Conservation (phyloP, 2,888 invertebrate genomes). For the Drosophila kambysellisi region DNA sequence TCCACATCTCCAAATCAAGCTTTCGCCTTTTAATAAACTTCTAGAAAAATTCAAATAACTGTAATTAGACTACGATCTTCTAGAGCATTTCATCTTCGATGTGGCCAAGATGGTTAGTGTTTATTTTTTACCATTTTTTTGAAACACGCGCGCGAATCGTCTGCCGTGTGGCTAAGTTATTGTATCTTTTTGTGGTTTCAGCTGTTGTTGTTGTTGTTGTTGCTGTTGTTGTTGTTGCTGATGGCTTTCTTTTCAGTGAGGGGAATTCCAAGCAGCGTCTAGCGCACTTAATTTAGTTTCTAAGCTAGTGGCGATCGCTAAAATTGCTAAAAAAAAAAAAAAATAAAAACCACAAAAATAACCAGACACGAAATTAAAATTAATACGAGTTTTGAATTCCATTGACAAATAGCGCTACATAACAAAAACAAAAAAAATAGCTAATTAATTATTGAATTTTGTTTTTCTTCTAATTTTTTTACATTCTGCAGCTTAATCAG, state of each 20-base stretch:
- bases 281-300: constrained; percentile 41
- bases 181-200: constrained; percentile 24
- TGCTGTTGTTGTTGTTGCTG: constrained; percentile 26
- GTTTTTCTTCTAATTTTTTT: constrained; percentile 6
- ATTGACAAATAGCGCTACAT: constrained; percentile 61
- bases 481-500: constrained; percentile 8
- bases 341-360: neutral
- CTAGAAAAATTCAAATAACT: neutral
- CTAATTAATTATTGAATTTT: neutral
- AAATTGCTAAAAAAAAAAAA: constrained; percentile 11
- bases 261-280: constrained; percentile 72
- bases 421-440: constrained; percentile 13
- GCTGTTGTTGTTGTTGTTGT: constrained; percentile 29
- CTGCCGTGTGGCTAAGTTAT: constrained; percentile 46
- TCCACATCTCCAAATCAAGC: neutral
- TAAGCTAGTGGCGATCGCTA: constrained; percentile 25
- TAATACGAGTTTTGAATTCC: constrained; percentile 63
- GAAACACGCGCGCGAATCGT: constrained; percentile 59
- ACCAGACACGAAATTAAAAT: constrained; percentile 49
- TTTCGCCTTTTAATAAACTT: too few relatives aligned
- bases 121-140: constrained; percentile 27
- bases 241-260: constrained; percentile 65
- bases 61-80: neutral
- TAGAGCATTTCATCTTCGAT: neutral
- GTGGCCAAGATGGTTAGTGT: neutral